Conservation (phyloP, 2,113 vertebrate genomes). For the Thoracochromis brauschi region DNA sequence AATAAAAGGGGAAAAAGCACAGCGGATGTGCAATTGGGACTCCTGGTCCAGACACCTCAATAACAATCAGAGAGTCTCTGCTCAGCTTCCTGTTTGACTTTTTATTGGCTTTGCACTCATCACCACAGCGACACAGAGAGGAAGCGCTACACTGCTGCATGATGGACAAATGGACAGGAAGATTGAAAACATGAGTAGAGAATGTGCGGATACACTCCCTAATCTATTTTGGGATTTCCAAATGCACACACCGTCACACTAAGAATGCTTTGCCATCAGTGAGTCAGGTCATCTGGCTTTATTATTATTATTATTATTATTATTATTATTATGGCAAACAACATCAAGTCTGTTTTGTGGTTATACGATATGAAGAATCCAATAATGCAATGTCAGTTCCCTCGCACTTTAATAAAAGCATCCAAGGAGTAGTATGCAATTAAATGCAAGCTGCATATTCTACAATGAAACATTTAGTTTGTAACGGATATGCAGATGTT, state of each 20-base stretch:
- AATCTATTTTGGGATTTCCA: constrained; percentile 60
- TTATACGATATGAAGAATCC: neutral
- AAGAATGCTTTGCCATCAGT: constrained; percentile 47
- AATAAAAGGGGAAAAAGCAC: constrained; percentile 18
- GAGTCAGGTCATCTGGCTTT: constrained; percentile 26
- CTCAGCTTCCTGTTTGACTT: constrained; percentile 63
- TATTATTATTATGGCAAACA: neutral
- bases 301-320: neutral
- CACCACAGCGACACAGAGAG: constrained; percentile 37
- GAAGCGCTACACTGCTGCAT: constrained; percentile 46
- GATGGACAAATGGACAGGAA: constrained; percentile 66
- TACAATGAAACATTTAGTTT: neutral
- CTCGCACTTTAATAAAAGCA: neutral
- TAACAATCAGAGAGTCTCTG: constrained; percentile 59
- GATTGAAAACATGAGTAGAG: constrained; percentile 58
- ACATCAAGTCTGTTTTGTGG: neutral
- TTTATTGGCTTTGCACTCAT: constrained; percentile 64
- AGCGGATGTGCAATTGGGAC: constrained; percentile 34
- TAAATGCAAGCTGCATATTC: neutral
- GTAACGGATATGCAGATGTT: neutral
- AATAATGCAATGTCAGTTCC: neutral
- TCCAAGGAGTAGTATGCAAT: neutral
- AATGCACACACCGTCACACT: constrained; percentile 7
- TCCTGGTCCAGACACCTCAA: constrained; percentile 55
- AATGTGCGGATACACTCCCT: constrained; percentile 62